Evolutionary conservation across 2,797 vertebrate genomes (phyloP), one percentile per base, ranked within the genome.

Genomic region (Tenualosa thibaudeaui): DNA sequence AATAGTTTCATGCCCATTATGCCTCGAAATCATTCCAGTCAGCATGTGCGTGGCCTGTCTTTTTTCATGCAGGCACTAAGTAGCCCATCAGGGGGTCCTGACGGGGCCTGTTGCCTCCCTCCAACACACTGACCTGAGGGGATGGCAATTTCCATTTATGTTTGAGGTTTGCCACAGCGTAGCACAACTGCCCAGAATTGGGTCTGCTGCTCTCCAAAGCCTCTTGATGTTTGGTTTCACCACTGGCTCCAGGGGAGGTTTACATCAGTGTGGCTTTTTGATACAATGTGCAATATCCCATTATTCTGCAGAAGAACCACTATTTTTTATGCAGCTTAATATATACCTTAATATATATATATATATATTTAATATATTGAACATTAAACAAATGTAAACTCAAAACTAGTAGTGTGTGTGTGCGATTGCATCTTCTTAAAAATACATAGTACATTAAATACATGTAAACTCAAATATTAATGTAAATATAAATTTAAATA

Each of bases 81-180:
- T 78, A 78, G 71, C 37, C 71, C 71, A 78, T 78, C 71, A n/a
- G 71, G 71, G 71, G 71, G 71, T 78, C 71, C 65, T 71, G 65
- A 71, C 65, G 19, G 40, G 71, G 17, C 17, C 37, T 7, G 15
- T 2, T 19, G 17, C 40, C 58, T 62, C 7, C 58, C 58, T 62
- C 71, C 15, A 5, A 17, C 71, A 46, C 37, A 19, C 17, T 46
- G 71, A 78, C 71, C 37, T 17, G 17, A 46, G 71, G 71, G 71
- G 17, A 46, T 46, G 71, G 37, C 40, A 78, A 78, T 46, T 78
- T 78, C 40, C 71, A 78, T 46, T 78, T 78, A 43, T 78, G 71
- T 75, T 19, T 78, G 37, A 78, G 71, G 37, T 8, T 78, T 6
- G 31, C 31, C 15, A 5, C 31, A 0, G 31, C 37, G 8, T 51